These are phyloP conservation scores for Thecophora atra DNA, from an alignment of 2,888 invertebrate species.

Conservation along the genomic window DNA sequence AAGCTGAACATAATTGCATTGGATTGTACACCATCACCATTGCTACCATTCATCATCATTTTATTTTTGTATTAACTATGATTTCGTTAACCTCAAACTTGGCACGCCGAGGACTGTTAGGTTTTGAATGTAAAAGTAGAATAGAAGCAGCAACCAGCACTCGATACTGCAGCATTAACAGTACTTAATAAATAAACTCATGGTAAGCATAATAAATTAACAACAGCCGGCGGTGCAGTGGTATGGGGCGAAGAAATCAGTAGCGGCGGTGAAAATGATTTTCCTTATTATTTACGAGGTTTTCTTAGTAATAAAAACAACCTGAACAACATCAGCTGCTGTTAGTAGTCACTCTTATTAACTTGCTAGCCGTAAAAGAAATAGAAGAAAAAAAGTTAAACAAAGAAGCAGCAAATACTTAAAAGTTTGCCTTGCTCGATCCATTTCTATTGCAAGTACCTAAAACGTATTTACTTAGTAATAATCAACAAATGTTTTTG, in stretches of 20 bases:
- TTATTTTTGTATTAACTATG: not conserved
- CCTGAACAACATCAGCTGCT: conserved; percentile 3
- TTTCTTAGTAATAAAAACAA: conserved; percentile 11
- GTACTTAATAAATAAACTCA: conserved; percentile 23
- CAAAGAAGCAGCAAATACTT: not conserved
- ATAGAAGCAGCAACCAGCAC: conserved; percentile 2
- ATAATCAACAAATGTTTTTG: not conserved
- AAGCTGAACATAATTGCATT: not conserved
- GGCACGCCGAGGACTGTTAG: conserved; percentile 16
- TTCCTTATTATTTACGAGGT: conserved; percentile 30
- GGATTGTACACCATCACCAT: not conserved
- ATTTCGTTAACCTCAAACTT: conserved; percentile 16
- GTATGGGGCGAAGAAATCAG: not conserved
- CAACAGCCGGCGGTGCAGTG: not conserved
- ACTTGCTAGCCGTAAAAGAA: not conserved
- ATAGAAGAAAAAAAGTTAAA: not conserved
- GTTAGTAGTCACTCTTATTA: not conserved
- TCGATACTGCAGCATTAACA: not conserved
- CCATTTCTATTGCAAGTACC: not conserved
- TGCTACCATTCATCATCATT: not conserved
- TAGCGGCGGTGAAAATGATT: not conserved
- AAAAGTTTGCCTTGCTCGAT: conserved; percentile 13
- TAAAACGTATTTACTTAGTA: not conserved
- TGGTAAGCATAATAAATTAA: conserved; percentile 23
- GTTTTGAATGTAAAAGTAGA: conserved; percentile 26